Base-by-base conservation (phyloP, 2,113 vertebrate genomes). In the Poicephalus meyeri region DNA sequence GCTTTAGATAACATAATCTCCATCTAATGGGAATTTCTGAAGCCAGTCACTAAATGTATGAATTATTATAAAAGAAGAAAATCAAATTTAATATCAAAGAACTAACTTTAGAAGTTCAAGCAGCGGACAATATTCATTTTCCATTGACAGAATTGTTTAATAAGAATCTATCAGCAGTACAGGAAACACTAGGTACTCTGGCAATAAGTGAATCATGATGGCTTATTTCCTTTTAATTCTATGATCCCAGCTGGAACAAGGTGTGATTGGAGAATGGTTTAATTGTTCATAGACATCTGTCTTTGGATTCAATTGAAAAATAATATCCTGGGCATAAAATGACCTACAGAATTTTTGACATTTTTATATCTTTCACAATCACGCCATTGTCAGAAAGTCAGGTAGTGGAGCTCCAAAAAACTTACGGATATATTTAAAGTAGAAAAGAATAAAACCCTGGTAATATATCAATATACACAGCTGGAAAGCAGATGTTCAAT, bases 401-500 rank as follows among this genome's bases (percentile, higher is more conserved):
- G 95, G 95, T 97, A 98, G 96, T 97, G 52, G 97, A 97, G 93
- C 87, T 95, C 92, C 87, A 86, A 94, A 97, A 96, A 97, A 74
- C 96, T 96, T 97, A 90, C 63, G 94, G 95, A 95, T 98, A 96
- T 97, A 97, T 98, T 97, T 94, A 95, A 90, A 95, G 86, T 96
- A 95, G 83, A 97, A 97, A 66, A 97, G 83, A 96, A 97, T 97
- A 98, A 97, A 98, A 65, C 96, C 85, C 66, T 91, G 42, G 97
- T 96, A 97, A 97, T 98, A 98, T 97, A 97, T 98, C 98, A 98
- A 97, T 96, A 90, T 87, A 80, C 90, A 96, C 98, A 98, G 98
- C 98, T 99, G 98, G 98, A 96, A 98, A 97, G 98, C 98, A 98
- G 97, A 98, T 98, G 98, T 98, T 97, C 97, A 96, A 90, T 24